Conservation (phyloP, 1,140 invertebrate species). For the Papilio helenus region DNA sequence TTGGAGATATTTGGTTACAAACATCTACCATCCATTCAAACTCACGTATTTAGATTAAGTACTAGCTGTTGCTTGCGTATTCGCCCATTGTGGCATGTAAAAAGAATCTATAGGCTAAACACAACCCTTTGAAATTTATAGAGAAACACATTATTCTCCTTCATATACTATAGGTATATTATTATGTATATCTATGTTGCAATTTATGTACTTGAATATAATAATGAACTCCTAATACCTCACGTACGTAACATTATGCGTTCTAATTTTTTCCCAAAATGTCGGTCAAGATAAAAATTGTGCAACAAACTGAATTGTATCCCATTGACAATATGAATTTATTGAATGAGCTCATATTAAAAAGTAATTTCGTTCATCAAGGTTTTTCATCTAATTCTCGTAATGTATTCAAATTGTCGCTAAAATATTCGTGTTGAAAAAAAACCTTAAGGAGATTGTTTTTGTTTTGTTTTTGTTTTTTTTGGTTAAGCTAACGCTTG, state of each 20-base stretch:
- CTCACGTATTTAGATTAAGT: too few species aligned
- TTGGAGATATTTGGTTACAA: too few species aligned
- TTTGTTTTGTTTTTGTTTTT: too few species aligned
- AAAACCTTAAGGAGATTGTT: background rate
- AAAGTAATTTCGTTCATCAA: conserved; percentile 59
- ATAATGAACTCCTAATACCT: conserved; percentile 43
- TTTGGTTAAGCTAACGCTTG: too few species aligned
- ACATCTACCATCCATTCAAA: too few species aligned
- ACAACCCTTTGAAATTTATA: background rate
- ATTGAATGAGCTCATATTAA: conserved; percentile 56
- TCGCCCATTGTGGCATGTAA: too few species aligned
- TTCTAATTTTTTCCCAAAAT: conserved; percentile 69
- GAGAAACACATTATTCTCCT: background rate
- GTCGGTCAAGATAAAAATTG: conserved; percentile 76
- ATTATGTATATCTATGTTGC: background rate
- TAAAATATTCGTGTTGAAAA: background rate
- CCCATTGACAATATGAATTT: conserved; percentile 60
- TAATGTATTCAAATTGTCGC: conserved; percentile 3
- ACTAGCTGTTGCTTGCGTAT: too few species aligned
- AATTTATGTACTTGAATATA: conserved; percentile 30
- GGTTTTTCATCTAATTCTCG: conserved; percentile 52
- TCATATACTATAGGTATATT: background rate
- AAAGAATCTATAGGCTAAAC: background rate
- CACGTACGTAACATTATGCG: conserved; percentile 58
- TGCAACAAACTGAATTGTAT: conserved; percentile 62